phyloP scores from a whole-genome alignment of 1,140 invertebrate genomes.

The Drosophila erecta region DNA sequence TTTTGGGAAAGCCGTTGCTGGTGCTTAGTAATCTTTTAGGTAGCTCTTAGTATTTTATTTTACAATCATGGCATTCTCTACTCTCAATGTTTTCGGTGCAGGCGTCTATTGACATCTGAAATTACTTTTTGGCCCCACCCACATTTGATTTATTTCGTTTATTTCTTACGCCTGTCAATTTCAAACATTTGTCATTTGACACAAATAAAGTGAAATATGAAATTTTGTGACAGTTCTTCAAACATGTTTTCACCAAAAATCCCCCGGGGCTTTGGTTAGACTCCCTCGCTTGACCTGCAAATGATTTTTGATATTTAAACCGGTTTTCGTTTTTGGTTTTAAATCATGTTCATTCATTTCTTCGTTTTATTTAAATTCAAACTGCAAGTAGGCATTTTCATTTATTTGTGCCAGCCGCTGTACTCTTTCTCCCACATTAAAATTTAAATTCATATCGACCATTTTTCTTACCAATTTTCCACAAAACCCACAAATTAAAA shows the following conservation, averaged over 20 bases:
- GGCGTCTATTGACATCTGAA: background rate
- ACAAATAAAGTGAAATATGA: conserved; percentile 61
- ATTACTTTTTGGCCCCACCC: conserved; percentile 1
- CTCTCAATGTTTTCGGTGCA: background rate
- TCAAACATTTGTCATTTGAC: conserved; percentile 59
- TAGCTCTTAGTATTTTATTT: too few relatives aligned
- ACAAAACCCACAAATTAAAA: conserved; percentile 16
- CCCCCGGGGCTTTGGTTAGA: background rate
- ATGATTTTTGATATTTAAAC: conserved; percentile 20
- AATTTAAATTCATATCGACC: conserved; percentile 4
- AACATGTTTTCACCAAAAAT: background rate
- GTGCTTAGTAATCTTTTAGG: too few relatives aligned
- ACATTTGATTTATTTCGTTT: conserved; percentile 16
- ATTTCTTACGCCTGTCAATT: conserved; percentile 59
- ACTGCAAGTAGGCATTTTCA: too few relatives aligned
- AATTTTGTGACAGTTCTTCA: conserved; percentile 43
- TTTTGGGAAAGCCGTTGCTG: too few relatives aligned
- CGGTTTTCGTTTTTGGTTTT: background rate
- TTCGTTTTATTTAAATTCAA: background rate
- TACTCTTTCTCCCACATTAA: background rate
- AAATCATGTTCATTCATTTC: background rate
- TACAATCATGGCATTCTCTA: conserved; percentile 17
- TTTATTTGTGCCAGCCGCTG: too few relatives aligned
- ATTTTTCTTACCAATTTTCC: too few relatives aligned
- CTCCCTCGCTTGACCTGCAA: conserved; percentile 25